phyloP scores from a whole-genome alignment of 2,888 invertebrate genomes.

The Eupeodes latifasciatus region DNA sequence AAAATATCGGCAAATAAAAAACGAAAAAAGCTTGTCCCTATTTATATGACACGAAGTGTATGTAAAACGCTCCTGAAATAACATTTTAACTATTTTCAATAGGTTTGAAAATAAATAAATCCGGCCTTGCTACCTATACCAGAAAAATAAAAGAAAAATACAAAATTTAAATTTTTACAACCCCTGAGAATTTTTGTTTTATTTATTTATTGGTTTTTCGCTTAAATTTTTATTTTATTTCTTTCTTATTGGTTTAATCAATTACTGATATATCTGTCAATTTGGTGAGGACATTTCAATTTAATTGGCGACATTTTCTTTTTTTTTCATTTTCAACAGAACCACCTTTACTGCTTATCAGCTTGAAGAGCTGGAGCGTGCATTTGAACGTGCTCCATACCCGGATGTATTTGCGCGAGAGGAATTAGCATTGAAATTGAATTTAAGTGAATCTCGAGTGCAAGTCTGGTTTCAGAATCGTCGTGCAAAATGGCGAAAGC shows the following conservation, averaged over 20 bases:
- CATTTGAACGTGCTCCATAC: constrained; percentile 97
- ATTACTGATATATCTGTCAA: constrained; percentile 72
- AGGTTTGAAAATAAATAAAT: background rate
- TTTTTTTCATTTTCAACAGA: constrained; percentile 85
- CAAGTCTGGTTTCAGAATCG: constrained; percentile 88
- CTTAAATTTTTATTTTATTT: constrained; percentile 31
- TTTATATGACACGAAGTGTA: too few species aligned
- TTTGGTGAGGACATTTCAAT: constrained; percentile 69
- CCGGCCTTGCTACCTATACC: background rate
- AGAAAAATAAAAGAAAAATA: constrained; percentile 3
- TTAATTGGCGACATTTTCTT: constrained; percentile 68
- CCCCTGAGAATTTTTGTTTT: constrained; percentile 4
- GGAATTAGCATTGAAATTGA: constrained; percentile 95
- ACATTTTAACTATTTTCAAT: too few species aligned
- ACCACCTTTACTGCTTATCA: constrained; percentile 98
- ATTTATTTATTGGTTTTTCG: background rate
- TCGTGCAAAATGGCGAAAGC: constrained; percentile 96
- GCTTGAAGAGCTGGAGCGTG: constrained; percentile 95
- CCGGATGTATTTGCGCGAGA: constrained; percentile 98
- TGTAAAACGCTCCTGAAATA: too few species aligned
- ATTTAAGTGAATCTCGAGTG: constrained; percentile 91
- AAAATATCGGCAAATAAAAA: too few species aligned
- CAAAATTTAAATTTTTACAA: constrained; percentile 44
- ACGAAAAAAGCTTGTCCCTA: too few species aligned
- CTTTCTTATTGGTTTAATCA: constrained; percentile 60